These are phyloP conservation scores for Champsocephalus gunnari DNA, from an alignment of 2,797 vertebrate genomes.

Conservation along the genomic window DNA sequence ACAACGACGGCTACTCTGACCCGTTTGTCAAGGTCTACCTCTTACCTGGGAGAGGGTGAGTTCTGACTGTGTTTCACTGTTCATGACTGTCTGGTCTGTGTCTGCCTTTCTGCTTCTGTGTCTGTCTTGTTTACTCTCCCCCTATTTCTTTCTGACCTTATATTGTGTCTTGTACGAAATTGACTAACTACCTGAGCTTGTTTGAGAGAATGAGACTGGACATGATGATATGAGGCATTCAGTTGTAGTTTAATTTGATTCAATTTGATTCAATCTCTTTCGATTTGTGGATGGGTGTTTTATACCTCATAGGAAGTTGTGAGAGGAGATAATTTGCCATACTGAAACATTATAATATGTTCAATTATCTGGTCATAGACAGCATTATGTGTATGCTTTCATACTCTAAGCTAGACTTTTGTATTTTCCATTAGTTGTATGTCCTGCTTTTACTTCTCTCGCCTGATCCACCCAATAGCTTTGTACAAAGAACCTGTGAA, in stretches of 20 bases:
- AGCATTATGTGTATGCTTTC: constrained; percentile 5
- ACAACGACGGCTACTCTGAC: constrained; percentile 97
- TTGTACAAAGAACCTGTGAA: constrained; percentile 61
- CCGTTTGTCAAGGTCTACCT: constrained; percentile 99
- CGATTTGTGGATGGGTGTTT: constrained; percentile 35
- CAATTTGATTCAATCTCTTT: constrained; percentile 7
- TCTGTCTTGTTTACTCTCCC: constrained; percentile 71
- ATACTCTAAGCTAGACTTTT: constrained; percentile 1
- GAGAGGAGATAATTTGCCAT: constrained; percentile 5
- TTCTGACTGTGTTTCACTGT: constrained; percentile 32
- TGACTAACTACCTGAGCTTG: constrained; percentile 59
- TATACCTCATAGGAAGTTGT: neutral
- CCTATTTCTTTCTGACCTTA: constrained; percentile 66
- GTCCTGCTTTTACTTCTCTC: constrained; percentile 22
- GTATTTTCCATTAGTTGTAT: constrained; percentile 13
- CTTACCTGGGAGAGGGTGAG: constrained; percentile 97
- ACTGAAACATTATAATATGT: neutral
- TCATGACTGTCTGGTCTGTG: constrained; percentile 60
- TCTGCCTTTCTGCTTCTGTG: constrained; percentile 68
- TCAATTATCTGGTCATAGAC: neutral
- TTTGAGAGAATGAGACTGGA: constrained; percentile 59
- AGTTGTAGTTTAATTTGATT: constrained; percentile 29
- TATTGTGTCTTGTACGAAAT: constrained; percentile 56
- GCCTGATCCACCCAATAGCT: constrained; percentile 27
- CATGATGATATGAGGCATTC: constrained; percentile 70